These are phyloP conservation scores for Xenops minutus DNA, from an alignment of 2,797 vertebrate species.

Conservation along the genomic window DNA sequence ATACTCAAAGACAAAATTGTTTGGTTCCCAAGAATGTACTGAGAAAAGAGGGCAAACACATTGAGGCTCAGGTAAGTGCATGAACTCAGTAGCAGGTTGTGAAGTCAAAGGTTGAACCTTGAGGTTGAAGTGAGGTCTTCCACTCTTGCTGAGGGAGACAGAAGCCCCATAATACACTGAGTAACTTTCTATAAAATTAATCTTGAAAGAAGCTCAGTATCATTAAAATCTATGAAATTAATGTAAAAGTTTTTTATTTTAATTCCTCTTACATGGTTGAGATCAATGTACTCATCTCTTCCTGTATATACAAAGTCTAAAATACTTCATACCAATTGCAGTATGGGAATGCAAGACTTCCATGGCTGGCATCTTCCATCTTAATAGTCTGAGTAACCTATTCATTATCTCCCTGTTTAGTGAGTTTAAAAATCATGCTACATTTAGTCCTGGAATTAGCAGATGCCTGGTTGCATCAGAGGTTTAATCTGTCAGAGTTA, in stretches of 20 bases:
- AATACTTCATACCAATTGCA: background rate
- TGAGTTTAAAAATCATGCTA: background rate
- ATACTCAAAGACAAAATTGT: background rate
- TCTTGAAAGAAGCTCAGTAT: background rate
- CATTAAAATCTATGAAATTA: background rate
- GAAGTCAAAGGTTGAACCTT: background rate
- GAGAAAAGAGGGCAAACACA: background rate
- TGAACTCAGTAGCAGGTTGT: rapidly evolving
- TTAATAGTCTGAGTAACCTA: background rate
- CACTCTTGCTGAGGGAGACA: background rate
- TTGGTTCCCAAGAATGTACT: background rate
- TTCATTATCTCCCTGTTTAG: background rate
- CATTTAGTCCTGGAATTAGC: background rate
- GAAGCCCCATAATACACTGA: background rate
- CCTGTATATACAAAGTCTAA: background rate
- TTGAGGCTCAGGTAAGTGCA: rapidly evolving
- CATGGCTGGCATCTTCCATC: background rate
- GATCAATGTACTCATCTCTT: background rate
- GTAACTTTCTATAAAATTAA: background rate
- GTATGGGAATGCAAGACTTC: background rate
- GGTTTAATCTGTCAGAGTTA: background rate
- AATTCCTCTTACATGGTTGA: background rate
- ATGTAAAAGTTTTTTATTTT: background rate
- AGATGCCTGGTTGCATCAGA: background rate
- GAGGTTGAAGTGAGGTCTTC: background rate